phyloP scores from a whole-genome alignment of 2,797 vertebrate species.

The Gymnocypris eckloni region DNA sequence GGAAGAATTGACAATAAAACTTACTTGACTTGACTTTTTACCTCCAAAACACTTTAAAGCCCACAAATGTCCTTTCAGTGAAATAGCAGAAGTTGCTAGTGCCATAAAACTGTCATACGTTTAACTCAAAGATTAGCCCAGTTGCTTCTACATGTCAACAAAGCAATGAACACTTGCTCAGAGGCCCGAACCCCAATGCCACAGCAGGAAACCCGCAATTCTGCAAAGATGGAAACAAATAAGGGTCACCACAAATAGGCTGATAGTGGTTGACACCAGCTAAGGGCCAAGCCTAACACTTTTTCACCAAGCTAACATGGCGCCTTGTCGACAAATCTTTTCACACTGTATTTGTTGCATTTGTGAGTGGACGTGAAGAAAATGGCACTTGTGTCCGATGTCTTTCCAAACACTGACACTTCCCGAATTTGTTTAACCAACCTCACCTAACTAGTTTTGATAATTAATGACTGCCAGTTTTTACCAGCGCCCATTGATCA shows the following conservation, averaged over 20 bases:
- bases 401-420: not conserved
- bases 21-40: too few species aligned
- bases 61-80: not conserved
- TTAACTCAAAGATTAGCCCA: constrained; percentile 62
- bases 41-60: not conserved
- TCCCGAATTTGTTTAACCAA: not conserved
- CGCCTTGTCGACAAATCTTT: not conserved
- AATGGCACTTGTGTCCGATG: not conserved
- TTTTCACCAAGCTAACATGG: constrained; percentile 41
- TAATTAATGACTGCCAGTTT: not conserved
- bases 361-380: not conserved
- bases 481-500: not conserved
- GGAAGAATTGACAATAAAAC: too few species aligned
- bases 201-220: constrained; percentile 58
- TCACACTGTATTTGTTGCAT: not conserved
- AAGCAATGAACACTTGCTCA: constrained; percentile 73
- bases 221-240: constrained; percentile 42
- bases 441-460: not conserved
- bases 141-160: constrained; percentile 74
- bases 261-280: constrained; percentile 32
- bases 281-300: constrained; percentile 31
- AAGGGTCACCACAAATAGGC: constrained; percentile 40
- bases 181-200: constrained; percentile 22
- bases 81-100: constrained; percentile 40
- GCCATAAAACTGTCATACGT: constrained; percentile 2